These are phyloP conservation scores for Morus bassanus DNA, from an alignment of 2,797 vertebrate genomes.

Conservation along the genomic window DNA sequence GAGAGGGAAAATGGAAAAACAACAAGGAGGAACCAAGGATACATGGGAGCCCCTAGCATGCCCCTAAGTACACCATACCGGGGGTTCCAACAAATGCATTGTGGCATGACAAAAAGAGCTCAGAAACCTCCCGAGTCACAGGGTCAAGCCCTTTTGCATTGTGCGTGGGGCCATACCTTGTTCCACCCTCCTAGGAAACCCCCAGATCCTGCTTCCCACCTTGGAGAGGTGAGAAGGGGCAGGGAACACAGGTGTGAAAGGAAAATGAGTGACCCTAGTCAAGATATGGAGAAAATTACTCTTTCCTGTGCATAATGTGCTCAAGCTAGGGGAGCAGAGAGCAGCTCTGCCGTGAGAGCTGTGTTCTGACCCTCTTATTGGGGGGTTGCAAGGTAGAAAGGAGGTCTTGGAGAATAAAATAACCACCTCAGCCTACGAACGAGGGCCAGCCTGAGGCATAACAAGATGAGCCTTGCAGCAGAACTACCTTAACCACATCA, in stretches of 20 bases:
- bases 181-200: neutral
- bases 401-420: neutral
- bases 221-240: neutral
- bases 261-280: neutral
- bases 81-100: neutral
- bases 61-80: too few relatives aligned
- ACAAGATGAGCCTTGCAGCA: neutral
- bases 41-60: neutral
- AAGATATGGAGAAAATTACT: neutral
- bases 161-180: neutral
- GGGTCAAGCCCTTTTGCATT: neutral
- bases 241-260: neutral
- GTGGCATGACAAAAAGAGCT: neutral
- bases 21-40: neutral
- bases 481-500: neutral
- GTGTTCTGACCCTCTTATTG: neutral
- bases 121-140: neutral
- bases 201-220: neutral
- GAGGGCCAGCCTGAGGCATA: neutral
- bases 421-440: neutral
- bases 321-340: neutral
- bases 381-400: neutral
- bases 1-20: neutral
- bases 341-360: fast-evolving
- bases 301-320: neutral